Base-by-base conservation (phyloP, 1,140 invertebrate genomes). In the Tigriopus japonicus region DNA sequence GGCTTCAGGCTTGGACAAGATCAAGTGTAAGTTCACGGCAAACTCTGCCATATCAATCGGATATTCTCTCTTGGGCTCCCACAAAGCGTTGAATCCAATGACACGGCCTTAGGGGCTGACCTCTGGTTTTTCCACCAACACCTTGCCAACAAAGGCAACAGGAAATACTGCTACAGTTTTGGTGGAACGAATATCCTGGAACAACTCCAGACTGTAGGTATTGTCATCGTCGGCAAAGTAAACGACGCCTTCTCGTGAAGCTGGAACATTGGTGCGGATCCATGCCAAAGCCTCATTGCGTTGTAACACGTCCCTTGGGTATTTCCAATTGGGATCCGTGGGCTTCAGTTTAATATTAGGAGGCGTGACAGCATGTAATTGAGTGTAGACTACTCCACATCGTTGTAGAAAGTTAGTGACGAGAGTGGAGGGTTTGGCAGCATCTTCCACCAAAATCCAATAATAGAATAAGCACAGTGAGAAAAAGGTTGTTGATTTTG, bases 161-260 rank as follows among this genome's bases (percentile, higher is more conserved):
- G 95, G 94, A 94, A 94, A 98, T 2, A 97, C 86, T 1, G 91
- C 89, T 7, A 96, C 91, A 70, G 79, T 85, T 65, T 83, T 79
- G 6, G 91, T 84, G 67, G 80, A 80, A 42, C 81, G 73, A 78
- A 94, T 90, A 78, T 96, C 89, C 64, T 86, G 78, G 75, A 97
- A 96, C 42, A 97, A 71, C 70, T 86, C 81, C 17, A 93, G 68
- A 63, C 83, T 81, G 69, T 97, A 97, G 1, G 87, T 86, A 70
- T 99, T 99, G 70, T 99, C 95, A 73, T 99, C 95, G 72, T 99
- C 95, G 71, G 92, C 94, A 74, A 99, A 98, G 74, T 88, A 99
- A 0, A 98, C 81, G 45, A 96, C 81, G 1, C 87, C 88, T 68
- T 76, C 76, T 35, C 45, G 35, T 58, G 76, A 71, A 17, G 74